Conservation (phyloP, 1,140 invertebrate species). For the Brachionus asplanchnoidis region DNA sequence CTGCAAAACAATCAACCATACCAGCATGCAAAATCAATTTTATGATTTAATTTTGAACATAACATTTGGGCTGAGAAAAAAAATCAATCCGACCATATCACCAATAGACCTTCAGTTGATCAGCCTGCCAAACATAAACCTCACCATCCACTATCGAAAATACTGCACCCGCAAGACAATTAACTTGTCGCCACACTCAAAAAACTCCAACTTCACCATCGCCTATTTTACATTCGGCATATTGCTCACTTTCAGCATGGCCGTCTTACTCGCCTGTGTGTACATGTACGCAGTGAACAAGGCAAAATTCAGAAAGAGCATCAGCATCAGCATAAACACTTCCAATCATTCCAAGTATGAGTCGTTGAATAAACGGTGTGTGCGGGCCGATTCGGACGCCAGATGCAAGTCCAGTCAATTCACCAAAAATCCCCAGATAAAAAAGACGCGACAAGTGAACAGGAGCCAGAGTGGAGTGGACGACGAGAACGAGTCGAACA, state of each 20-base stretch:
- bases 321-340: conserved; percentile 14
- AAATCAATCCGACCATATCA: neutral
- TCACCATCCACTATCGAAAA: conserved; percentile 1
- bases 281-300: conserved; percentile 8
- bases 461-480: neutral
- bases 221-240: conserved; percentile 18
- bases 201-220: neutral
- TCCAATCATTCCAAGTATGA: conserved; percentile 22
- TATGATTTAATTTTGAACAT: neutral
- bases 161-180: conserved; percentile 1
- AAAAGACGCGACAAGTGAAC: neutral
- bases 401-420: neutral
- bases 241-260: neutral
- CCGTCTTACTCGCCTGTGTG: neutral
- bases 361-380: neutral
- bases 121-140: neutral
- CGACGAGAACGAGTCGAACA: neutral
- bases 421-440: neutral
- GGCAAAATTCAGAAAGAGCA: neutral
- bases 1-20: neutral
- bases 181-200: neutral
- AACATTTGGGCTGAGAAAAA: neutral
- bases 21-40: neutral
- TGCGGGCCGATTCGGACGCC: neutral
- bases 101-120: conserved; percentile 23